Evolutionary conservation across 2,797 vertebrate species (phyloP).

Genomic region (Caiman crocodilus): DNA sequence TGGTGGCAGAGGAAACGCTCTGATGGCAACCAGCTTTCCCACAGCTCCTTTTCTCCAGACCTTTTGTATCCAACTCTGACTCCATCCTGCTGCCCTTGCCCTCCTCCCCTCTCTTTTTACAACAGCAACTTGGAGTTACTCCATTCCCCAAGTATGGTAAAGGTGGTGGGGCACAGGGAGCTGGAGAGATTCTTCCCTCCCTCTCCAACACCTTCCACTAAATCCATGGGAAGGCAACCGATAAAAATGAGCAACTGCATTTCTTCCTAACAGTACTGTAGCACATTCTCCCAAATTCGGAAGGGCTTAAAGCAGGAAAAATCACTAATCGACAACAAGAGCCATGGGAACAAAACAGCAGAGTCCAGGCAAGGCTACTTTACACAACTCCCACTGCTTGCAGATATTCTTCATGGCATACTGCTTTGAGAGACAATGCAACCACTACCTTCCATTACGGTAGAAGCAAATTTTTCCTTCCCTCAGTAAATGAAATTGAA

Average conservation of each 20-base stretch:
- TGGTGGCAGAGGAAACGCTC: not conserved
- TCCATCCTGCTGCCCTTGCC: not conserved
- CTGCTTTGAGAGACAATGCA: not conserved
- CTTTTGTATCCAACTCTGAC: not conserved
- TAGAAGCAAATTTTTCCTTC: not conserved
- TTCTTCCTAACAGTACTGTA: not conserved
- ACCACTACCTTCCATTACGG: not conserved
- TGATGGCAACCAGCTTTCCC: not conserved
- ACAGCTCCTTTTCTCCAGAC: not conserved
- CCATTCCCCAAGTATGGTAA: not conserved
- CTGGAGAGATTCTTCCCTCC: not conserved
- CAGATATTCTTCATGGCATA: not conserved
- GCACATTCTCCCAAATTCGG: not conserved
- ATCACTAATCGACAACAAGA: not conserved
- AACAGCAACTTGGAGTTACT: not conserved
- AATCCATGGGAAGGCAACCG: not conserved
- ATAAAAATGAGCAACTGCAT: not conserved
- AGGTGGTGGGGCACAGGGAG: not conserved
- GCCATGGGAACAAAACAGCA: not conserved
- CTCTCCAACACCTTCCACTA: not conserved
- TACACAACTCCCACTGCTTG: not conserved
- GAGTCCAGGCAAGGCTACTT: not conserved
- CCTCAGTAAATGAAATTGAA: not conserved
- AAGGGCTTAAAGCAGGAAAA: not conserved
- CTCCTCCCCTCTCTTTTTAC: not conserved